Evolutionary conservation across 1,140 invertebrate genomes (phyloP), one percentile per base, ranked within the genome.

Genomic region (Drosophila novamexicana): DNA sequence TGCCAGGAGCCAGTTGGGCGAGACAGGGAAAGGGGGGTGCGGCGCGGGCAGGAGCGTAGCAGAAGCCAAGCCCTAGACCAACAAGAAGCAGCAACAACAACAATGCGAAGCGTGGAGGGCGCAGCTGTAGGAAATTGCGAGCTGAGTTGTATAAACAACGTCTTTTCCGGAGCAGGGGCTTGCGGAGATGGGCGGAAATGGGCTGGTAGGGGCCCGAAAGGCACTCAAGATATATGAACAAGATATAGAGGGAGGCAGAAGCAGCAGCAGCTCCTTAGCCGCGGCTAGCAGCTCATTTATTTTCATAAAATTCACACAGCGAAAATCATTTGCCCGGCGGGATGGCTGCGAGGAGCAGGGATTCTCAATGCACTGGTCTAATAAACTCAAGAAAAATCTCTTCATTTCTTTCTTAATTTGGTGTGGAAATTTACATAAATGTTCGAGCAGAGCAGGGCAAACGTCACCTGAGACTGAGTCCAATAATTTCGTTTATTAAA

Each of bases 361-460:
- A 54, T 34, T 40, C 52, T 73, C 67, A 34, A 54, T 10, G 6
- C 54, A 63, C 64, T 36, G 53, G 45, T 72, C 77, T 89, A 89
- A 89, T 90, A 89, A 90, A 90, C 81, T 75, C 68, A 63, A 77
- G 83, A 81, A 77, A 90, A 89, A 89, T 88, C 83, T 77, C 62
- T 74, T 77, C 72, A 89, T 81, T 84, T 89, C 75, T 65, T 77
- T 77, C 65, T 69, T 80, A 80, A 79, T 79, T 79, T 79, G 75
- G 29, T 44, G 68, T 32, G 63, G 68, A 67, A 90, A 89, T 89
- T 88, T 89, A 71, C 85, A 89, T 89, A 90, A 89, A 82, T 81
- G 83, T 68, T 63, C 61, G 67, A 50, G 54, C 69, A 68, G 47
- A 57, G 66, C 40, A 67, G 6, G 34, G 34, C 14, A 45, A 40